Evolutionary conservation across 2,888 invertebrate species (phyloP), one percentile per base, ranked within the genome.

Genomic region (Megastigmus dorsalis): DNA sequence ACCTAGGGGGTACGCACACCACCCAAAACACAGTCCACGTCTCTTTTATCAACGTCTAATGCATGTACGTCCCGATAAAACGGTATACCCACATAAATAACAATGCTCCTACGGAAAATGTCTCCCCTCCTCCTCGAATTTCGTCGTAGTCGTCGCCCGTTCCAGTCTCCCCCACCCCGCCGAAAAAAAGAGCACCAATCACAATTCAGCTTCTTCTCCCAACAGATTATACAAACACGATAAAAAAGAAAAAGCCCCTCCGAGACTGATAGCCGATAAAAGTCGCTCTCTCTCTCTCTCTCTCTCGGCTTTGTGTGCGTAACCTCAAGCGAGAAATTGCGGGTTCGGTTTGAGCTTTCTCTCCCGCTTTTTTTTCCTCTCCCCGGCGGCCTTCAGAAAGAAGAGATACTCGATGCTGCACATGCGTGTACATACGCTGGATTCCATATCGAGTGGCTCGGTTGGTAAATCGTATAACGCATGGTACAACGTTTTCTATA

Each of bases 211-310:
- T 18, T 43, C 18, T 15, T 9, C 20, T 3, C 63, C 20, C 30
- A 4, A 15, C n/a, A n/a, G 66, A 45, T 67, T 67, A 55, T 55
- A 67, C 50, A 23, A n/a, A 23, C 28, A 26, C 7, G 45, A 55
- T 55, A 67, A 45, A 66, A 57, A 59, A 48, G 18, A 6, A 54
- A 26, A 48, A 28, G 20, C 20, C 18, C 67, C 43, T 36, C 18
- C 33, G 59, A 59, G 55, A 38, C 59, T 59, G 68, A 48, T 54
- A 66, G 26, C 20, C 30, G 54, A 43, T 68, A 68, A 68, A 59
- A 59, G 67, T 45, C 41, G n/a, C n/a, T n/a, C n/a, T n/a, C n/a
- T n/a, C n/a, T n/a, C n/a, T n/a, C n/a, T n/a, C n/a, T n/a, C n/a
- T n/a, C n/a, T n/a, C n/a, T n/a, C 30, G 26, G 15, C 15, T 36